These are phyloP conservation scores for Melinopterus prodromus DNA, from an alignment of 2,888 invertebrate genomes.

Conservation along the genomic window DNA sequence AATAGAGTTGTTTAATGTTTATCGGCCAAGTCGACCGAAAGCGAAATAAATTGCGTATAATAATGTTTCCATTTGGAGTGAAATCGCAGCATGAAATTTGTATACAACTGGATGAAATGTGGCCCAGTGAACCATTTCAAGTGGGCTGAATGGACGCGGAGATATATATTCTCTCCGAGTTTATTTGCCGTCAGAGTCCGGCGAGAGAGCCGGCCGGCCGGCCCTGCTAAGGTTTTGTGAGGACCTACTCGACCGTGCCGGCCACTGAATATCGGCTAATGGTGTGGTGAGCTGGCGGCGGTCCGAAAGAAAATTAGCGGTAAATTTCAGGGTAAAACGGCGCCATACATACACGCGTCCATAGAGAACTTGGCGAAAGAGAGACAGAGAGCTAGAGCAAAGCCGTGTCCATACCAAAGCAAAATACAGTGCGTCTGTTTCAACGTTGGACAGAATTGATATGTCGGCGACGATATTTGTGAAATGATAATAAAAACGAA, in stretches of 20 bases:
- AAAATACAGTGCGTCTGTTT: too few relatives aligned
- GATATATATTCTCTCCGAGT: background rate
- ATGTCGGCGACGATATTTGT: too few relatives aligned
- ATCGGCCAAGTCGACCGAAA: background rate
- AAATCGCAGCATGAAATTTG: conserved; percentile 4
- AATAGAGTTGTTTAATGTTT: background rate
- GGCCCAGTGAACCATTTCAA: background rate
- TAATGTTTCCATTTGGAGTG: background rate
- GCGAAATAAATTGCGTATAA: background rate
- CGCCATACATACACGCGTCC: background rate
- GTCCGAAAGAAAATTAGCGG: background rate
- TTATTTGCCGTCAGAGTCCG: background rate
- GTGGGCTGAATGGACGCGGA: background rate
- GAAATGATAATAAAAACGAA: too few relatives aligned
- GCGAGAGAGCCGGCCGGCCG: background rate
- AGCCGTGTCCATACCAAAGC: background rate
- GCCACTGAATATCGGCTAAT: conserved; percentile 4
- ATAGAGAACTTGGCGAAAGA: background rate
- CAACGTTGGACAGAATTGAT: too few relatives aligned
- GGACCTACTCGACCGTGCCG: background rate
- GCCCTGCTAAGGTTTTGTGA: background rate
- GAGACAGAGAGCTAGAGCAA: background rate
- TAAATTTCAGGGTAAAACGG: background rate
- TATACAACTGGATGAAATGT: background rate
- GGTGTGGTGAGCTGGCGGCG: background rate